Base-by-base conservation (phyloP, 2,888 invertebrate species). In the Drosophila quinaria region DNA sequence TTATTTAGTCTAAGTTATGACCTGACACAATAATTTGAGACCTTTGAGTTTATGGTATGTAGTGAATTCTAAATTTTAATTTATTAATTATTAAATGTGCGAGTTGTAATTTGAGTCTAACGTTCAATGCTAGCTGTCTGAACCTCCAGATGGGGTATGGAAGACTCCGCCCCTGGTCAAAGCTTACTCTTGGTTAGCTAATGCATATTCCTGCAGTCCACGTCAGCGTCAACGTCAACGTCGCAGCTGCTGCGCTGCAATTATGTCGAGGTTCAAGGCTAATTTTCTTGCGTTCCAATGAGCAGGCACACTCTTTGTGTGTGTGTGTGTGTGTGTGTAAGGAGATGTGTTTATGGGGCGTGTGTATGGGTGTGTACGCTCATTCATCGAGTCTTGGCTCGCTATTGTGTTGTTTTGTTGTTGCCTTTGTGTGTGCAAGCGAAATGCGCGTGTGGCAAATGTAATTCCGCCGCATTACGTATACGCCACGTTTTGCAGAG, bases 191-290 rank as follows among this genome's bases (percentile, higher is more conserved):
- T 35, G 42, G 59, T 72, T 72, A 64, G 59, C 75, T 35, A 79
- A 79, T 75, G 61, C 76, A 75, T 46, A 17, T 55, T 47, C 56
- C 64, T 42, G 61, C 68, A 55, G 75, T 59, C 58, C 15, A 19
- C 47, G 50, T 22, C 39, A 33, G 9, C 39, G 65, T 49, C 13
- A 54, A 5, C 69, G 74, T 41, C 11, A 31, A 25, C 62, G 58
- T 52, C 70, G 47, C 71, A 35, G 71, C 33, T 47, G 58, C 58
- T 46, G 85, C 82, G 76, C 80, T 87, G 84, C 89, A 84, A 84
- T 84, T 84, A 84, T 84, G 85, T 81, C 64, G 70, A 79, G 89
- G 84, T 84, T 84, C 84, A 89, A 84, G 84, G 84, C 89, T 87
- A 89, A 84, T 89, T 87, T 87, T 73, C 87, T 72, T 67, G 49